A percentile compares a stretch with the other conserved stretches of the same genome.
Conservation (phyloP, 2,113 vertebrate genomes). For the Corythoichthys intestinalis region DNA sequence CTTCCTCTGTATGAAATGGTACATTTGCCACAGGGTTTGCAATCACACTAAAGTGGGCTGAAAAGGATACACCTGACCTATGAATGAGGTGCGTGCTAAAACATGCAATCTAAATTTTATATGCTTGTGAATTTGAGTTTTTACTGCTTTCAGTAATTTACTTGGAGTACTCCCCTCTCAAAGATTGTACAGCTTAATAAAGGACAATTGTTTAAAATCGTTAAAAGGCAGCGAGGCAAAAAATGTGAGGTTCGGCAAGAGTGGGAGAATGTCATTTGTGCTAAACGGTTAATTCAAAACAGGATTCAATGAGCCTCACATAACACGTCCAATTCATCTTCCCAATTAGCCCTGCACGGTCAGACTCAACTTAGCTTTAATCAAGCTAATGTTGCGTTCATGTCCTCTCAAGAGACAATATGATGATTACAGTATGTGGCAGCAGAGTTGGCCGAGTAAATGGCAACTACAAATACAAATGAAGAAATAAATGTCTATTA, state of each 20-base stretch:
- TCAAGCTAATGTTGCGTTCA: slow-evolving; percentile 11
- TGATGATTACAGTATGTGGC: not conserved
- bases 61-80: slow-evolving; percentile 28
- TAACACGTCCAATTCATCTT: not conserved
- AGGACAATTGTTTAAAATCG: not conserved
- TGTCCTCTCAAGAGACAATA: slow-evolving; percentile 1
- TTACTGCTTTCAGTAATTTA: not conserved
- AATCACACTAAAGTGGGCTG: slow-evolving; percentile 27
- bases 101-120: not conserved
- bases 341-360: not conserved
- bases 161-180: slow-evolving; percentile 1
- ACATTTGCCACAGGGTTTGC: slow-evolving; percentile 25
- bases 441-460: not conserved
- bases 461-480: not conserved
- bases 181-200: not conserved
- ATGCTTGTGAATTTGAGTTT: not conserved
- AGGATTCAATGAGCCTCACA: not conserved
- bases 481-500: not conserved
- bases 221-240: not conserved
- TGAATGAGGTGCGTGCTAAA: slow-evolving; percentile 19
- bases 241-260: not conserved
- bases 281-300: slow-evolving; percentile 10
- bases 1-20: slow-evolving; percentile 40
- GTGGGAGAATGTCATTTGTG: not conserved
- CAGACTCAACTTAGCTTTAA: slow-evolving; percentile 9